phyloP scores from a whole-genome alignment of 2,113 vertebrate genomes.

The Antennarius striatus region DNA sequence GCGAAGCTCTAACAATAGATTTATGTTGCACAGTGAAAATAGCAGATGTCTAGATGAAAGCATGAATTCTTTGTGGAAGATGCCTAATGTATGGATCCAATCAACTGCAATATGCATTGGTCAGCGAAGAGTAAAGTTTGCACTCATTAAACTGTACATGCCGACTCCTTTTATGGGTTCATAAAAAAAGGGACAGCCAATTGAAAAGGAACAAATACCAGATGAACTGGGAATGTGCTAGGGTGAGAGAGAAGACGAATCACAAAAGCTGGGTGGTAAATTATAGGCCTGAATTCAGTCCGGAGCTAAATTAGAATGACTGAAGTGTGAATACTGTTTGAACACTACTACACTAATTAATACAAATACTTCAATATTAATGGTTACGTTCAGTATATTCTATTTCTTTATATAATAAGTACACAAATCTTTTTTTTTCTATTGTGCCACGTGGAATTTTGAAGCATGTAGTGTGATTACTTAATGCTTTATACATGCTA shows the following conservation, averaged over 20 bases:
- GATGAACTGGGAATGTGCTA: slow-evolving; percentile 26
- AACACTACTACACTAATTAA: no score
- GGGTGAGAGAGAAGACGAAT: slow-evolving; percentile 1
- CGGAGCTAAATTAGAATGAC: neutral
- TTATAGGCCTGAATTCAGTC: slow-evolving; percentile 16
- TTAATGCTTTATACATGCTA: no score
- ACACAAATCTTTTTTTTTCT: no score
- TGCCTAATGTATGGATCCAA: slow-evolving; percentile 42
- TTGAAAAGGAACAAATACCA: slow-evolving; percentile 34
- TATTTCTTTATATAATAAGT: no score
- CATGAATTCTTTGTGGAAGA: slow-evolving; percentile 26
- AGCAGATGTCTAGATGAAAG: slow-evolving; percentile 21
- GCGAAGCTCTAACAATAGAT: slow-evolving; percentile 34
- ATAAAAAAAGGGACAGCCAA: slow-evolving; percentile 54
- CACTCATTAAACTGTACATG: slow-evolving; percentile 45
- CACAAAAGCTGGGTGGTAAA: neutral
- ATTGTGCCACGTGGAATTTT: no score
- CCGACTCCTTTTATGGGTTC: slow-evolving; percentile 47
- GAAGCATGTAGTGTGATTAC: no score
- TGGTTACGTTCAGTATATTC: no score
- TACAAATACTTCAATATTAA: no score
- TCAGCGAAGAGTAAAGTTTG: slow-evolving; percentile 25
- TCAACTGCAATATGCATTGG: slow-evolving; percentile 26
- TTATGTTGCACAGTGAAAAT: slow-evolving; percentile 39
- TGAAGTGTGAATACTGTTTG: no score